Evolutionary conservation across 35 echinoderm and acorn worm species (phyloP), one percentile per base, ranked within the genome.

Genomic region (Ophiothrix spiculata): DNA sequence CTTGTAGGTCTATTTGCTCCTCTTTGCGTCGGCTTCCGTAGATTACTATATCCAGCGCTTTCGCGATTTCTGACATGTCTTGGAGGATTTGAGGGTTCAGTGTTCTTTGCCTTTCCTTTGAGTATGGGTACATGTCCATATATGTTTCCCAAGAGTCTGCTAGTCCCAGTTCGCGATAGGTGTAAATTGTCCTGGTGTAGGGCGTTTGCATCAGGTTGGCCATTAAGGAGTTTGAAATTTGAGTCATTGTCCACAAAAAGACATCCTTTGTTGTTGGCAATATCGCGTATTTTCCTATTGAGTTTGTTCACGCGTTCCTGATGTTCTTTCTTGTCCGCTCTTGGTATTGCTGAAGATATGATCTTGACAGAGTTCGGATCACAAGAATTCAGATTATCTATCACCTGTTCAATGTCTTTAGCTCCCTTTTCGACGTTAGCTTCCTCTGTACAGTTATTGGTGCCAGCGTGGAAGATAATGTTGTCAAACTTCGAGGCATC

Each of bases 151-250:
- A 88, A 60, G 0, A 88, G 77, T 23, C 76, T 77, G 8, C 37
- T 2, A 13, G 86, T 88, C 16, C 86, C 86, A 31, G 41, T 37
- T 16, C 33, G 41, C 32, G 76, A 79, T 40, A 88, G 86, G 31
- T 88, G 77, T 31, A 88, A 29, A 17, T 56, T 56, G 39, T 56
- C 39, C 12, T 56, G 56, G 32, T 88, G 49, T 11, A 80, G 49
- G 34, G 49, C 36, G 2, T 32, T 60, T 29, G n/a, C 39, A 21
- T 88, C 86, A 36, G 42, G 34, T 1, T 77, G 35, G 15, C 80
- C 38, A 25, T 88, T 78, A n/a, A 63, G 79, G 37, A 80, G 49
- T 25, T 88, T 88, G 38, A 88, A 88, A 28, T 78, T 88, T 16
- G 35, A 15, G 77, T 88, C 86, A 46, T 80, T 77, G 41, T 88